Conservation (phyloP, 2,888 invertebrate species). For the Lasioglossum marginatum region DNA sequence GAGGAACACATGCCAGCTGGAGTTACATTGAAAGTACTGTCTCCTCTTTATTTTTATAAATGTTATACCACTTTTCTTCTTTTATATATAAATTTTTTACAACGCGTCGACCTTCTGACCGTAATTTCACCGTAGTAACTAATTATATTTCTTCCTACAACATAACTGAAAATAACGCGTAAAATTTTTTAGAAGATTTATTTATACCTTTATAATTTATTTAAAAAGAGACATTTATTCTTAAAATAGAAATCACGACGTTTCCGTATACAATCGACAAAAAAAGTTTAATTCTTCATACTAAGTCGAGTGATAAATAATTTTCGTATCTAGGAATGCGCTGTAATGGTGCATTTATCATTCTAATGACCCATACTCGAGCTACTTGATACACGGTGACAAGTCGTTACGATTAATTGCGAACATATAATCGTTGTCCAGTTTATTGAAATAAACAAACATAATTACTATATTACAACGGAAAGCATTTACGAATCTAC, state of each 20-base stretch:
- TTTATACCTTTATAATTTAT: not conserved
- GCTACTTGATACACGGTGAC: not conserved
- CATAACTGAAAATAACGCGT: too few relatives aligned
- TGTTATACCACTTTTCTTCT: not conserved
- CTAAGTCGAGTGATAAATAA: not conserved
- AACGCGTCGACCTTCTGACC: not conserved
- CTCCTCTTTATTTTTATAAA: not conserved
- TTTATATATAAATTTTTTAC: not conserved
- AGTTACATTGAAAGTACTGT: slow-evolving; percentile 83
- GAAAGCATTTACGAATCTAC: not conserved
- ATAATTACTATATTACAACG: not conserved
- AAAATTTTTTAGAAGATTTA: not conserved
- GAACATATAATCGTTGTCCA: not conserved
- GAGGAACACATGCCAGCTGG: slow-evolving; percentile 88
- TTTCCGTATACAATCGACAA: not conserved
- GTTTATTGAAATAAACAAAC: not conserved
- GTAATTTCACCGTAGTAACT: not conserved
- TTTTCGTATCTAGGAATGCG: not conserved
- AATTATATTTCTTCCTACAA: not conserved
- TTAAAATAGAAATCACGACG: not conserved
- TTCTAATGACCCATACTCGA: not conserved
- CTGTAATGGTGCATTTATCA: not conserved
- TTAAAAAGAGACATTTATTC: not conserved
- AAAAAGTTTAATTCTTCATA: not conserved
- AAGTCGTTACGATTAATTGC: not conserved